Evolutionary conservation across 2,888 invertebrate genomes (phyloP).

Genomic region (Drosophila hamatofila): DNA sequence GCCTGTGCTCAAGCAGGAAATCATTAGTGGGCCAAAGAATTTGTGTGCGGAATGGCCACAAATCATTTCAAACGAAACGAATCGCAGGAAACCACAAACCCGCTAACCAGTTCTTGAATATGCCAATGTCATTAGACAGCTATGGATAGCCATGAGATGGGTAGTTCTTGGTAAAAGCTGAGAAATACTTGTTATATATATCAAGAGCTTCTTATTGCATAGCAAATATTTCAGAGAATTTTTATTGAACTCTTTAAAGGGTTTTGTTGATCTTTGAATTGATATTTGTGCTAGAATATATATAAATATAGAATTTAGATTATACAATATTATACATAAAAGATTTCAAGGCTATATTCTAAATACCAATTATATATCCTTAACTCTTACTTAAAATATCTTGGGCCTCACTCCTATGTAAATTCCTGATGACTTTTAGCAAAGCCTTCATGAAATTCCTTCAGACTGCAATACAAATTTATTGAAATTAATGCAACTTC

Average conservation of each 20-base stretch:
- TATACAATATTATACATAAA: no score
- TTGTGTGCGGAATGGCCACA: slow-evolving; percentile 33
- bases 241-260: background rate
- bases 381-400: background rate
- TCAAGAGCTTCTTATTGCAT: background rate
- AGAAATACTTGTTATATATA: background rate
- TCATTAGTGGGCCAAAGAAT: slow-evolving; percentile 62
- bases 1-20: slow-evolving; percentile 62
- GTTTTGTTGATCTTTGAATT: background rate
- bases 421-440: background rate
- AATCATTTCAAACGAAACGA: slow-evolving; percentile 42
- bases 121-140: slow-evolving; percentile 32
- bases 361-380: background rate
- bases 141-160: background rate
- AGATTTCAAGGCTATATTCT: background rate
- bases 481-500: background rate
- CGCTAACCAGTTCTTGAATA: slow-evolving; percentile 32
- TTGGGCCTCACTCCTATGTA: background rate
- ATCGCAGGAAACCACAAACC: slow-evolving; percentile 15
- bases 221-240: background rate
- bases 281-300: background rate
- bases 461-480: background rate
- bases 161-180: background rate
- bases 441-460: background rate
- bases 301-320: background rate